Base-by-base conservation (phyloP, 92 coral and sea anemone species). In the Nematostella vectensis region DNA sequence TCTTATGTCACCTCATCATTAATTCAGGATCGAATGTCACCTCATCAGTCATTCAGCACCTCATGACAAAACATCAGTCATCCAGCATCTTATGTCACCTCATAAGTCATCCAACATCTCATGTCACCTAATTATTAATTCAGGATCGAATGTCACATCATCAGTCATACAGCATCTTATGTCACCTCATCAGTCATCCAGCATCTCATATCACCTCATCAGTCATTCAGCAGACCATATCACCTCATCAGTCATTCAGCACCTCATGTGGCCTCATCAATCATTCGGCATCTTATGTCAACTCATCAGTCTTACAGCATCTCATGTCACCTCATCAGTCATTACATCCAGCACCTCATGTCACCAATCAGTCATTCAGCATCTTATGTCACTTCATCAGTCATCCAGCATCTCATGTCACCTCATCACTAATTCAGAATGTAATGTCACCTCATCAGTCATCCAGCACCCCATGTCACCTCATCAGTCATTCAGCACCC, bases 281-380 rank as follows among this genome's bases (percentile, higher is more conserved):
- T 17, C 9, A 17, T 8, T 19, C 4, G 4, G 11, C 51, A 45
- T 45, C 12, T 6, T 15, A 33, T 15, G 8, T 6, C 51, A 45
- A 4, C 9, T 45, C 51, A 45, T 45, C 51, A 45, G 18, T 22
- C 18, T 45, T n/a, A n/a, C n/a, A 45, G 17, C 51, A 45, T 45
- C 23, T 9, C 51, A 45, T 22, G 4, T 6, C 51, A 45, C 23
- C 9, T 45, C 21, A 45, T 45, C 51, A 45, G 18, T 17, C 51
- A 45, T 45, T 22, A 45, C 51, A 19, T 22, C 12, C 4, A 8
- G 15, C 40, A 15, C 40, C 40, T 45, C 51, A 45, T 17, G 18
- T 17, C 51, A 45, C 51, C 9, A 11, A 45, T 17, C 51, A 45
- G 9, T 6, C 4, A 17, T 15, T 11, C 21, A 45, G 17, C 51